phyloP scores from a whole-genome alignment of 1,140 invertebrate species.

The Sycophila sp. region DNA sequence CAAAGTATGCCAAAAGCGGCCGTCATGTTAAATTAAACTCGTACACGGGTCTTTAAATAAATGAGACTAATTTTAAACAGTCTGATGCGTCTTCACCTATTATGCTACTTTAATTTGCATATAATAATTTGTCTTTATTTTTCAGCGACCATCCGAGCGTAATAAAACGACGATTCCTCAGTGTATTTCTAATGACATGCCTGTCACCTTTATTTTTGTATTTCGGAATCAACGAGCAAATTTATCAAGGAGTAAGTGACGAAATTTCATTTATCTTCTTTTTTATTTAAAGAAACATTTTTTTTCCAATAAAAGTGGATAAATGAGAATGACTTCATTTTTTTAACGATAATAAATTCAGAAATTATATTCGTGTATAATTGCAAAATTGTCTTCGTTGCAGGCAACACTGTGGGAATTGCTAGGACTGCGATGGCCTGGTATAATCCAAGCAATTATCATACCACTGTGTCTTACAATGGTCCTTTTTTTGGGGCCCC shows the following conservation, averaged over 20 bases:
- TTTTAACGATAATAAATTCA: background rate
- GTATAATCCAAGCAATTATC: slow-evolving; percentile 77
- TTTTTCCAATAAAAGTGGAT: slow-evolving; percentile 11
- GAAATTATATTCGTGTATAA: too few species aligned
- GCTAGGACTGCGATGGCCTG: slow-evolving; percentile 79
- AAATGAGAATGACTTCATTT: slow-evolving; percentile 9
- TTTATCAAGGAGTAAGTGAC: slow-evolving; percentile 68
- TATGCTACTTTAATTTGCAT: background rate
- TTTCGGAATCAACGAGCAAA: slow-evolving; percentile 71
- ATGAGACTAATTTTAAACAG: slow-evolving; percentile 2
- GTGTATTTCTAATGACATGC: slow-evolving; percentile 83
- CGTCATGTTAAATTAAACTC: too few species aligned
- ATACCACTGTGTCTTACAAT: slow-evolving; percentile 85
- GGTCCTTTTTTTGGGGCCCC: slow-evolving; percentile 85
- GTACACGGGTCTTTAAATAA: background rate
- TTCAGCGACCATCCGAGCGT: slow-evolving; percentile 87
- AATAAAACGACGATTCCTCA: slow-evolving; percentile 88
- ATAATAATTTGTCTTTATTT: slow-evolving; percentile 47
- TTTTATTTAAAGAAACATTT: background rate
- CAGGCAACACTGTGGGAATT: slow-evolving; percentile 76
- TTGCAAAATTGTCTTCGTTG: too few species aligned
- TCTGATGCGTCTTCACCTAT: slow-evolving; percentile 5
- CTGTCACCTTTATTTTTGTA: slow-evolving; percentile 82
- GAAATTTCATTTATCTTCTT: background rate
- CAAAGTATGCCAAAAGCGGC: too few species aligned